Evolutionary conservation across 1,140 invertebrate genomes (phyloP).

Genomic region (Lordiphosa clarofinis): DNA sequence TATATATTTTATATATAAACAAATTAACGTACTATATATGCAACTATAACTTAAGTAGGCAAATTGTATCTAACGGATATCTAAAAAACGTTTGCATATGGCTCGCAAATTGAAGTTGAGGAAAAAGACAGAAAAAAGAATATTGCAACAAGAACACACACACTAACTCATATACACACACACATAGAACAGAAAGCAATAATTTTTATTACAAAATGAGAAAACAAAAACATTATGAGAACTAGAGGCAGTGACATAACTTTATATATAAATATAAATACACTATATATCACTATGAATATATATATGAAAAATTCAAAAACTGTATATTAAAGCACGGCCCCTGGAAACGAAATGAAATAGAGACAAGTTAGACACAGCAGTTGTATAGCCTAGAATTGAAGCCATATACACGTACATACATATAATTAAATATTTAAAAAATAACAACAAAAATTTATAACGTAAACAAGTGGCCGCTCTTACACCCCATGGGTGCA

Average conservation of each 20-base stretch:
- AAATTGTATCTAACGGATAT: constrained; percentile 65
- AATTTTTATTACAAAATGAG: constrained; percentile 56
- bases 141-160: constrained; percentile 19
- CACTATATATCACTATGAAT: constrained; percentile 20
- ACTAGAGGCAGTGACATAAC: constrained; percentile 64
- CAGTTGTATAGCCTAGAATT: constrained; percentile 24
- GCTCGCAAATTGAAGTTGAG: constrained; percentile 64
- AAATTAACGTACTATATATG: constrained; percentile 62
- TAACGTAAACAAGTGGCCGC: constrained; percentile 53
- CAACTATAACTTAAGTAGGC: constrained; percentile 70
- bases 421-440: constrained; percentile 13
- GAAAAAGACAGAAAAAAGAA: constrained; percentile 37
- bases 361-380: constrained; percentile 12
- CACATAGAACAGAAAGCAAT: constrained; percentile 67
- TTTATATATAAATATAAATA: constrained; percentile 40
- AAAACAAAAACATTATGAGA: constrained; percentile 38
- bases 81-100: constrained; percentile 61
- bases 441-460: constrained; percentile 20
- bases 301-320: constrained; percentile 23
- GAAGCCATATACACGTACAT: constrained; percentile 32
- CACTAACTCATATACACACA: constrained; percentile 12
- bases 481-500: constrained; percentile 72
- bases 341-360: constrained; percentile 17
- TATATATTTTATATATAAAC: constrained; percentile 56
- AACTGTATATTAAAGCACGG: constrained; percentile 48